phyloP scores from a whole-genome alignment of 2,888 invertebrate genomes.

The Neria commutata region DNA sequence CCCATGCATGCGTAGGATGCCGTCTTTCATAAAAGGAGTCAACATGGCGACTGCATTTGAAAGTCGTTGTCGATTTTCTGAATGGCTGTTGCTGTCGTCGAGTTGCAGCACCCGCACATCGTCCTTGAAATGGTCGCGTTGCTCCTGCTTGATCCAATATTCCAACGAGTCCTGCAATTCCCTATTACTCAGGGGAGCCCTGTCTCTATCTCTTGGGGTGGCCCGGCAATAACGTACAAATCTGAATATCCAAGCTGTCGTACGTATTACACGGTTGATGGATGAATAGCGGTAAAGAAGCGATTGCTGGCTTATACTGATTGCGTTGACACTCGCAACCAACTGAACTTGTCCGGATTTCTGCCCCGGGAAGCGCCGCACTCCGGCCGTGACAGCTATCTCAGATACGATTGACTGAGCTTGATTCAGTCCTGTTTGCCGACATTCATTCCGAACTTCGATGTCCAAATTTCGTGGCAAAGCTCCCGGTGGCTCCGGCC shows the following conservation, averaged over 20 bases:
- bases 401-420: background rate
- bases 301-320: background rate
- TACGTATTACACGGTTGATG: conserved; percentile 1
- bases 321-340: conserved; percentile 10
- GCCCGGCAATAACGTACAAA: conserved; percentile 6
- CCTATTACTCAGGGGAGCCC: background rate
- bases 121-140: background rate
- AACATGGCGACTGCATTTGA: background rate
- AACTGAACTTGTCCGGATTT: conserved; percentile 9
- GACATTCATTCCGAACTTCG: conserved; percentile 4
- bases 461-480: background rate
- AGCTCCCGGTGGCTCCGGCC: background rate
- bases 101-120: background rate
- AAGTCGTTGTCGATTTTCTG: background rate
- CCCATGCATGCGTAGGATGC: conserved; percentile 8
- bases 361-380: background rate
- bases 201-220: background rate
- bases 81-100: background rate
- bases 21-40: background rate
- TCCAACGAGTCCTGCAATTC: conserved; percentile 1
- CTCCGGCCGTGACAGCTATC: background rate
- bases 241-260: conserved; percentile 12
- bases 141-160: conserved; percentile 9
- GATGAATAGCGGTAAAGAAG: conserved; percentile 16
- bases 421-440: background rate